Base-by-base conservation (phyloP, 2,888 invertebrate species). In the Leptopterna dolabrata region DNA sequence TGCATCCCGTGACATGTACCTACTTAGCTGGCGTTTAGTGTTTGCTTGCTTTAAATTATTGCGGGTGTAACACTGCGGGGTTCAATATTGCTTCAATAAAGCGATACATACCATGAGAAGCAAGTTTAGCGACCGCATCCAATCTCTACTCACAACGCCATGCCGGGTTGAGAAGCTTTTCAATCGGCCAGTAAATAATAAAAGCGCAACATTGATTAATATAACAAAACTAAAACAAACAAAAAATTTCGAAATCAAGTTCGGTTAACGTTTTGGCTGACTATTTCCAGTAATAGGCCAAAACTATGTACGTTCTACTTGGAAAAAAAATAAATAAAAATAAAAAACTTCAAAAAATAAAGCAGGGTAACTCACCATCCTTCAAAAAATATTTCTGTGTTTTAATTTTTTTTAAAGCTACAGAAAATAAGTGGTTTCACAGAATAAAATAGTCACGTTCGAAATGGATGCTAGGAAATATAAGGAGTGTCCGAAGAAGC, bases 71-170 rank as follows among this genome's bases (percentile, higher is more conserved):
- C 41, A 13, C 41, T 16, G 41, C 43, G 43, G 78, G 51, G n/a
- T 63, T 27, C 19, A 63, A 24, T 36, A 4, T 55, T 88, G 88
- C 88, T 88, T 88, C 86, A 86, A 88, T 24, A 87, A 88, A 88
- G 88, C 88, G 88, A 88, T 88, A 88, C 88, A 88, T 88, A 88
- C 88, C 88, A 88, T 73, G 36, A 88, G 88, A 88, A 88, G 88
- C 88, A 87, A 63, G 36, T 76, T 76, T 73, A 78, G 78, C 71
- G 83, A 76, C 80, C 41, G 41, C 78, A 81, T 76, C 51, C 81
- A 70, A 45, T 87, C 45, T 82, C 83, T 78, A 88, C 88, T 87
- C 41, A 87, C 87, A 78, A 70, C 27, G 30, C 24, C 85, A 87
- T 87, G 71, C 87, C 78, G 27, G 41, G 55, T 76, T 82, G 73